phyloP scores from a whole-genome alignment of 2,113 vertebrate genomes.

The Myodes glareolus region DNA sequence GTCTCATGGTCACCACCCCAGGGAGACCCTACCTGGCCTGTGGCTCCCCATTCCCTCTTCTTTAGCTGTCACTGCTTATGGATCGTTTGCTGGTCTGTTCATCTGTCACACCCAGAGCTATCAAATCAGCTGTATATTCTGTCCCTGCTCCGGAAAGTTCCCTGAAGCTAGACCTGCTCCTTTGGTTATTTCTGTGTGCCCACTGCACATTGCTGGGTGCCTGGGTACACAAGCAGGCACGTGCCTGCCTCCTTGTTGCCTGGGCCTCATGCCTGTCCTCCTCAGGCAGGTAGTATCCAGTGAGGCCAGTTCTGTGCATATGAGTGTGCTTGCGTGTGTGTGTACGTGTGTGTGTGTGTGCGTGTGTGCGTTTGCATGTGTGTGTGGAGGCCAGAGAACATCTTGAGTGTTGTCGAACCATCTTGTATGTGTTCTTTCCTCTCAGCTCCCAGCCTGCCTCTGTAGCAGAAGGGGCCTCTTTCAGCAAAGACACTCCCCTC shows the following conservation, averaged over 20 bases:
- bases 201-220: background rate
- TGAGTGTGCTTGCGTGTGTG: background rate
- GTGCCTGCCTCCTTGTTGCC: background rate
- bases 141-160: background rate
- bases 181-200: background rate
- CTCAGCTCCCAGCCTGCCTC: background rate
- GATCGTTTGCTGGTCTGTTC: background rate
- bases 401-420: background rate
- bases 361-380: background rate
- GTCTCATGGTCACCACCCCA: background rate
- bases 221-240: background rate
- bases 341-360: too few species aligned
- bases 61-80: background rate
- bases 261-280: background rate
- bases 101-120: background rate
- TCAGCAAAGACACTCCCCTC: background rate
- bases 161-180: background rate
- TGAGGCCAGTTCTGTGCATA: background rate
- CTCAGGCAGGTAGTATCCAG: background rate
- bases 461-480: background rate
- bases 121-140: background rate
- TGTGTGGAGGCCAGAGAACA: too few species aligned
- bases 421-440: background rate
- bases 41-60: background rate
- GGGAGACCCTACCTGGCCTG: background rate